A percentile compares a stretch with the other conserved stretches of the same genome.
Evolutionary conservation across 1,140 invertebrate species (phyloP).

Genomic region (Leptoteleia sp.): DNA sequence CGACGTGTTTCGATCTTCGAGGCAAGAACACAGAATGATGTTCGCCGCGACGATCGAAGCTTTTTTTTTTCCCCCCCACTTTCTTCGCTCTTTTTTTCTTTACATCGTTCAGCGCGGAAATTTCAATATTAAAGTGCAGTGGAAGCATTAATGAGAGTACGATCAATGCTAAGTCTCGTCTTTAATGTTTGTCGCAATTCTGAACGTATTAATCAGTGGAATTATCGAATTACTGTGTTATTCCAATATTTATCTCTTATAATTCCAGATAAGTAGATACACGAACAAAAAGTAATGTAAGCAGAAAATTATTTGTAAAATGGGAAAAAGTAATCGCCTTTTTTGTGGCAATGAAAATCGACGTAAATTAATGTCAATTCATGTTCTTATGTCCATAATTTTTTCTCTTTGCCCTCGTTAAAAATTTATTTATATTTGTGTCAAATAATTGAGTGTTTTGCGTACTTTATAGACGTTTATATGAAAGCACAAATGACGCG

Average conservation of each 20-base stretch:
- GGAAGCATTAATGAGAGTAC: slow-evolving; percentile 32
- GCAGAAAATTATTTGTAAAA: not conserved
- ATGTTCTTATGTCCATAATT: too few relatives aligned
- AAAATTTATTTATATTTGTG: too few relatives aligned
- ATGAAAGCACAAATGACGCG: too few relatives aligned
- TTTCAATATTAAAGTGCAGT: slow-evolving; percentile 43
- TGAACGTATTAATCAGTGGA: slow-evolving; percentile 16
- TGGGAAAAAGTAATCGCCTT: too few relatives aligned
- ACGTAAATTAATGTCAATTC: too few relatives aligned
- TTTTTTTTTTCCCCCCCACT: slow-evolving; percentile 3
- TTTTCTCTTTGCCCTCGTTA: too few relatives aligned
- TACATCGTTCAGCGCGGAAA: slow-evolving; percentile 25
- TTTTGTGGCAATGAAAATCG: too few relatives aligned
- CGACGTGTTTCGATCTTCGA: slow-evolving; percentile 1
- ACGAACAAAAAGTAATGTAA: not conserved
- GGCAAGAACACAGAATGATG: not conserved
- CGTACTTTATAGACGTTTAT: too few relatives aligned
- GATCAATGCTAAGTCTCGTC: slow-evolving; percentile 29
- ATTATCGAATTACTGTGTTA: slow-evolving; percentile 20
- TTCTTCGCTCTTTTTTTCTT: slow-evolving; percentile 22
- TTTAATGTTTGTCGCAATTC: slow-evolving; percentile 13
- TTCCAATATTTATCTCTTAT: slow-evolving; percentile 1
- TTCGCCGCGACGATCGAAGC: slow-evolving; percentile 1
- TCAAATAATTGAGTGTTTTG: too few relatives aligned
- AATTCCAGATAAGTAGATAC: too few relatives aligned